A percentile compares a stretch with the other conserved stretches of the same genome.
phyloP scores from a whole-genome alignment of 2,888 invertebrate genomes.

The Agrotis clavis region DNA sequence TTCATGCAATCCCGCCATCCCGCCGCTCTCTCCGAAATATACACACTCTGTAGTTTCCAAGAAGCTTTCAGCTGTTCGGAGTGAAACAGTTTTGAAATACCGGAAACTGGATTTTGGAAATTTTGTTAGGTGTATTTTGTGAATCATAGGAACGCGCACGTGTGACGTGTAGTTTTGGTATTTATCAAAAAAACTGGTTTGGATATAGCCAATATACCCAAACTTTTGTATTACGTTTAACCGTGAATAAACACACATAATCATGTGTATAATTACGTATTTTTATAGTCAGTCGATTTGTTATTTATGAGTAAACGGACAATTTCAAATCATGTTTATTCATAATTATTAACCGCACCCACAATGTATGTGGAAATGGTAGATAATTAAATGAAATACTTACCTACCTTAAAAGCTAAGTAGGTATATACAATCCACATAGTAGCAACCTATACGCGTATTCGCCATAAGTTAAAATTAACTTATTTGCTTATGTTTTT shows the following conservation, averaged over 20 bases:
- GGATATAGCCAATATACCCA: not conserved
- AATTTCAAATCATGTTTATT: not conserved
- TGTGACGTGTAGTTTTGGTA: too few relatives aligned
- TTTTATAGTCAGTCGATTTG: not conserved
- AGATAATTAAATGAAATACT: too few relatives aligned
- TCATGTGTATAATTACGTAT: not conserved
- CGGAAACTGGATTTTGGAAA: not conserved
- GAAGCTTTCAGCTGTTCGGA: not conserved
- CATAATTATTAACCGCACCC: too few relatives aligned
- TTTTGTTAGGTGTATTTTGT: not conserved
- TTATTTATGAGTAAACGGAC: not conserved
- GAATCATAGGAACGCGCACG: too few relatives aligned
- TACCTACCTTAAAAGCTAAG: too few relatives aligned
- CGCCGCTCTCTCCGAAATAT: conserved; percentile 15
- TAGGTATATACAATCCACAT: too few relatives aligned
- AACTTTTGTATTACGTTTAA: not conserved
- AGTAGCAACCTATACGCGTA: too few relatives aligned
- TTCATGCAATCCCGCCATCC: conserved; percentile 34
- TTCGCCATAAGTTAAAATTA: too few relatives aligned
- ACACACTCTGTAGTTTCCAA: conserved; percentile 22
- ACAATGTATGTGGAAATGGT: too few relatives aligned
- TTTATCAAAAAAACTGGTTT: too few relatives aligned
- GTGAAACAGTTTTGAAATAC: conserved; percentile 6
- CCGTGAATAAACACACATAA: not conserved
- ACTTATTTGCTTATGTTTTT: too few relatives aligned